phyloP scores from a whole-genome alignment of 2,113 vertebrate genomes.

The Odocoileus virginianus region DNA sequence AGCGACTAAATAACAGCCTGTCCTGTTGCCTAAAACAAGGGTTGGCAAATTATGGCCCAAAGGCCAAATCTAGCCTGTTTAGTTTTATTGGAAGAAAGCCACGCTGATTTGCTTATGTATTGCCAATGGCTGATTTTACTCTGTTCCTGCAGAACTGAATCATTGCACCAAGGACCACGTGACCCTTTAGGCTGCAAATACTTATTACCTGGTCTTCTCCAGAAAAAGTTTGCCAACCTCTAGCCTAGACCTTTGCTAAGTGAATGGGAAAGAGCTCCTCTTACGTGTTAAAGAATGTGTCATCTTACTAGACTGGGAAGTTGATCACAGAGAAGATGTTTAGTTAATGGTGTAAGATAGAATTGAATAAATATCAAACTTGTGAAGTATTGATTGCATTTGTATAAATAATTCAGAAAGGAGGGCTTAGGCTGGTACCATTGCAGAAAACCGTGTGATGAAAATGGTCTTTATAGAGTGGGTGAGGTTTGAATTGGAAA shows the following conservation, averaged over 20 bases:
- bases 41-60: neutral
- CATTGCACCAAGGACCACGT: neutral
- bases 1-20: neutral
- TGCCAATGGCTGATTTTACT: neutral
- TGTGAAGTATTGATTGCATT: neutral
- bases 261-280: neutral
- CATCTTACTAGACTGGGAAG: neutral
- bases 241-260: neutral
- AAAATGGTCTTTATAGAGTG: neutral
- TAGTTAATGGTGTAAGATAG: neutral
- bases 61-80: neutral
- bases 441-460: neutral
- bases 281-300: neutral
- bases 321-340: neutral
- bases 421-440: neutral
- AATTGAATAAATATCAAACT: neutral
- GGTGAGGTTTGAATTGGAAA: neutral
- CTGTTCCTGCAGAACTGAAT: neutral
- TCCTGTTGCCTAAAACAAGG: neutral
- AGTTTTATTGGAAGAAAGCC: neutral
- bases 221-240: neutral
- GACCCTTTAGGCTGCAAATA: neutral
- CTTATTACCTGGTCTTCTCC: neutral
- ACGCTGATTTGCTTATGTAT: neutral
- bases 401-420: constrained; percentile 28